Evolutionary conservation across 1,140 invertebrate species (phyloP).

Genomic region (Papilio dardanus): DNA sequence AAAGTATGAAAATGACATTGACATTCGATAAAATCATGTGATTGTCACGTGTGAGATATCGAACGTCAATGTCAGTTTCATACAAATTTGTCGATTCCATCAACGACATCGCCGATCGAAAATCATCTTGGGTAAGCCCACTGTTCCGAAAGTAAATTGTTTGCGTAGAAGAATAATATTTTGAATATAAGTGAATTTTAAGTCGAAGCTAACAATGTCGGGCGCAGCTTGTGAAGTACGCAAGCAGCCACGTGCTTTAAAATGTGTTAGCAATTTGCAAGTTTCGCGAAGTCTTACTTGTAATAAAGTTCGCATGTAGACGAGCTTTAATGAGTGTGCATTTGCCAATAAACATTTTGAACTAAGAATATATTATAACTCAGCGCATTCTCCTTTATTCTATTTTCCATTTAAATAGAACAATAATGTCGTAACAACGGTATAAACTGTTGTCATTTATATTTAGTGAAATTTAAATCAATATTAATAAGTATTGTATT

Average conservation of each 20-base stretch:
- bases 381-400: background rate
- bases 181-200: slow-evolving; percentile 22
- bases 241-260: slow-evolving; percentile 9
- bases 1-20: too few species aligned
- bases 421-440: background rate
- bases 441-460: background rate
- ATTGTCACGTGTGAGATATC: too few species aligned
- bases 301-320: slow-evolving; percentile 27
- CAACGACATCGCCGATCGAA: too few species aligned
- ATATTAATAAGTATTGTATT: slow-evolving; percentile 63
- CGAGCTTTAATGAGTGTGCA: slow-evolving; percentile 24
- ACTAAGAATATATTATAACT: slow-evolving; percentile 19
- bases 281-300: slow-evolving; percentile 17
- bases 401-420: background rate
- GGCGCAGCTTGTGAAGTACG: slow-evolving; percentile 8
- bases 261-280: slow-evolving; percentile 23
- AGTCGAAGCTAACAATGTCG: slow-evolving; percentile 20
- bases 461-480: background rate
- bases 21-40: too few species aligned
- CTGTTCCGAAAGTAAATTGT: background rate
- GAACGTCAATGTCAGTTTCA: too few species aligned
- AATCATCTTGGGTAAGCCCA: too few species aligned
- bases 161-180: background rate
- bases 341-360: slow-evolving; percentile 16
- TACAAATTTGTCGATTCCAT: too few species aligned